phyloP scores from a whole-genome alignment of 2,888 invertebrate species.

The Neria commutata region DNA sequence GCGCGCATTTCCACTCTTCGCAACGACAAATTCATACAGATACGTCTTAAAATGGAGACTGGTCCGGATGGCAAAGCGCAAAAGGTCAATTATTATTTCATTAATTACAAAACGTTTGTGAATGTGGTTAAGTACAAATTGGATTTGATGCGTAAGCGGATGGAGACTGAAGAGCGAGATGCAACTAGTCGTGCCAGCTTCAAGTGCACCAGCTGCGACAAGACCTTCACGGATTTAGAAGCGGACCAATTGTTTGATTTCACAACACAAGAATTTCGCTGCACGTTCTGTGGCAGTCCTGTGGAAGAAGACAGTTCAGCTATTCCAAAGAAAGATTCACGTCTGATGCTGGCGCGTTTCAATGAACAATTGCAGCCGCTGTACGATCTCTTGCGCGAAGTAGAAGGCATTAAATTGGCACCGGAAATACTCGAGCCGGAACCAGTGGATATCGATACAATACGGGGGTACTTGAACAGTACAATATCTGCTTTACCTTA shows the following conservation, averaged over 20 bases:
- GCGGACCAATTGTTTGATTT: constrained; percentile 89
- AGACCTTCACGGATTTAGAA: constrained; percentile 95
- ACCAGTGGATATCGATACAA: constrained; percentile 86
- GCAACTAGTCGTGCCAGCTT: constrained; percentile 95
- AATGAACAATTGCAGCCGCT: constrained; percentile 93
- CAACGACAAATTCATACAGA: constrained; percentile 93
- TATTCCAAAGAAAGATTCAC: constrained; percentile 89
- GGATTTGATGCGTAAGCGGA: constrained; percentile 92
- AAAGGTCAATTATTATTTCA: constrained; percentile 96
- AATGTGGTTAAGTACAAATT: constrained; percentile 98
- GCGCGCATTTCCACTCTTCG: constrained; percentile 84
- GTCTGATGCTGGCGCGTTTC: constrained; percentile 87
- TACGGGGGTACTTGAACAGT: constrained; percentile 72
- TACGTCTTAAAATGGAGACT: constrained; percentile 92
- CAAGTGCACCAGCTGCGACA: constrained; percentile 87
- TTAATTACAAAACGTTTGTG: constrained; percentile 96
- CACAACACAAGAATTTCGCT: constrained; percentile 82
- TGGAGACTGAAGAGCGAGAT: constrained; percentile 95
- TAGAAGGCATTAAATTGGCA: constrained; percentile 90
- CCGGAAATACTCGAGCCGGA: constrained; percentile 95
- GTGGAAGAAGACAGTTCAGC: constrained; percentile 96
- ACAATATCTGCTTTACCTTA: neutral
- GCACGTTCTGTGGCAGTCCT: constrained; percentile 86
- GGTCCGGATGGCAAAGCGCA: constrained; percentile 92
- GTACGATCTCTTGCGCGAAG: constrained; percentile 87